A percentile compares a stretch with the other conserved stretches of the same genome.
phyloP scores from a whole-genome alignment of 2,797 vertebrate species.

The Podarcis siculus region DNA sequence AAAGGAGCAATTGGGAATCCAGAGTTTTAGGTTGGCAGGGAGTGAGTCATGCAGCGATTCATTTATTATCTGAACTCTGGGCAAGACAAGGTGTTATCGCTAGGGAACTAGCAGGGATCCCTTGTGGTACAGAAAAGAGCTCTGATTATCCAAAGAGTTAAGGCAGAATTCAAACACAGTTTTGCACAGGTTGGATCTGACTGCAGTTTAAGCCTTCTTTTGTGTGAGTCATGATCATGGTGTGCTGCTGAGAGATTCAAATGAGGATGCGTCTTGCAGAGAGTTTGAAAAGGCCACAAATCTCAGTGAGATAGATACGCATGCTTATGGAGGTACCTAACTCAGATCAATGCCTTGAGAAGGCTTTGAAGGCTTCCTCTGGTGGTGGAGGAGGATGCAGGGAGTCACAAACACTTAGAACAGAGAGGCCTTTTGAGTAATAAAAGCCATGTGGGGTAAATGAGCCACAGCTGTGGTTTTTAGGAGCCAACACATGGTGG shows the following conservation, averaged over 20 bases:
- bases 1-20: neutral
- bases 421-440: neutral
- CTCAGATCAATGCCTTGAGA: neutral
- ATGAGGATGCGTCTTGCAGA: neutral
- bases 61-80: neutral
- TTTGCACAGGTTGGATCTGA: neutral
- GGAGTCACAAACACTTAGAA: neutral
- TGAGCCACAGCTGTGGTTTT: neutral
- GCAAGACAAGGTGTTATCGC: neutral
- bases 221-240: neutral
- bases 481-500: neutral
- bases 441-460: neutral
- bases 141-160: neutral
- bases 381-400: neutral
- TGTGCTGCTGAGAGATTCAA: neutral
- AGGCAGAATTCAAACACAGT: neutral
- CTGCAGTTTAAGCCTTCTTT: neutral
- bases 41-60: neutral
- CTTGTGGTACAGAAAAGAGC: neutral
- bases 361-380: neutral
- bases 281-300: neutral
- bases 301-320: neutral
- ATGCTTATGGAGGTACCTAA: neutral
- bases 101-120: too few relatives aligned
- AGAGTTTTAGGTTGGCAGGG: neutral